These are phyloP conservation scores for Channa argus DNA, from an alignment of 2,113 vertebrate genomes.

Conservation along the genomic window DNA sequence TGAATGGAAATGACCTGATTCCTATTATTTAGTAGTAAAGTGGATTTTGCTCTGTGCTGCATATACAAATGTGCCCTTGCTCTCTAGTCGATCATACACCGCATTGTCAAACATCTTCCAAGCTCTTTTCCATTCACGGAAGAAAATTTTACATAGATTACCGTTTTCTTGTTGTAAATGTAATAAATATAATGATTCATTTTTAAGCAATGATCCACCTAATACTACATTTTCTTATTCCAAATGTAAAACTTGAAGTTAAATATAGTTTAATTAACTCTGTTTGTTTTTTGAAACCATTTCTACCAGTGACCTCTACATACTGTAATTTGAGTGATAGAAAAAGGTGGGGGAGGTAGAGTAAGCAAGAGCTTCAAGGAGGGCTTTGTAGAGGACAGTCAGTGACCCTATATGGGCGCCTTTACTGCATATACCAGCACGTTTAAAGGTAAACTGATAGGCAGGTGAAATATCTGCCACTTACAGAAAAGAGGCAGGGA, in stretches of 20 bases:
- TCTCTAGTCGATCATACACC: conserved; percentile 2
- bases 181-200: conserved; percentile 43
- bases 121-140: conserved; percentile 28
- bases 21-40: conserved; percentile 73
- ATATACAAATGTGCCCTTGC: conserved; percentile 40
- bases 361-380: conserved; percentile 70
- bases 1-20: conserved; percentile 76
- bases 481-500: conserved; percentile 82
- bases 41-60: conserved; percentile 59
- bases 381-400: conserved; percentile 77
- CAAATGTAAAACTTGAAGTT: conserved; percentile 41
- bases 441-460: conserved; percentile 85
- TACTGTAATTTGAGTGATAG: conserved; percentile 78
- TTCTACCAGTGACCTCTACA: conserved; percentile 68
- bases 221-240: conserved; percentile 37
- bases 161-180: conserved; percentile 51
- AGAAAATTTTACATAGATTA: conserved; percentile 42
- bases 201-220: conserved; percentile 44
- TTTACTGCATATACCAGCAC: conserved; percentile 84
- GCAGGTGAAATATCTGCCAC: conserved; percentile 84
- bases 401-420: conserved; percentile 84
- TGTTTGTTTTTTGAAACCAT: conserved; percentile 45
- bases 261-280: conserved; percentile 64
- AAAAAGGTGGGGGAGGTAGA: conserved; percentile 55
- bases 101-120: conserved; percentile 33